A percentile compares a stretch with the other conserved stretches of the same genome.
These are phyloP conservation scores for Dallia pectoralis DNA, from an alignment of 2,797 vertebrate genomes.

Conservation along the genomic window DNA sequence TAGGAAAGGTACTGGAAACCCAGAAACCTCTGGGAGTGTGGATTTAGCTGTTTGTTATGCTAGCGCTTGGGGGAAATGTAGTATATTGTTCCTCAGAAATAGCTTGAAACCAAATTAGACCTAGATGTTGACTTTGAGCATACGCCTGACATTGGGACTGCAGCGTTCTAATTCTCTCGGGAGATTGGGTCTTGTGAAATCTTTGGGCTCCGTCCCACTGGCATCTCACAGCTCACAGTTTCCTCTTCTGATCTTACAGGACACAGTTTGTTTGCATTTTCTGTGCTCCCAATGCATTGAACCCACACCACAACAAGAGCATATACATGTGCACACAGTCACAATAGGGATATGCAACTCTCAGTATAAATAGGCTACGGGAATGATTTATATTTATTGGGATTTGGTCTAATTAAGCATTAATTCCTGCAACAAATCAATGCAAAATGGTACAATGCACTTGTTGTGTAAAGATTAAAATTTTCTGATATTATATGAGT, in stretches of 20 bases:
- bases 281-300: background rate
- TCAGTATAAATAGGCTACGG: too few relatives aligned
- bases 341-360: too few relatives aligned
- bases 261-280: constrained; percentile 22
- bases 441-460: too few relatives aligned
- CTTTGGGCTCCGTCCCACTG: background rate
- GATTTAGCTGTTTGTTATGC: background rate
- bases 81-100: background rate
- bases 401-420: too few relatives aligned
- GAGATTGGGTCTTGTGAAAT: background rate
- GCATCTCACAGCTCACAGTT: constrained; percentile 44
- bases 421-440: too few relatives aligned
- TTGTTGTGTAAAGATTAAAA: too few relatives aligned
- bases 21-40: too few relatives aligned
- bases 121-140: background rate
- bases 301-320: too few relatives aligned
- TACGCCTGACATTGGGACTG: background rate
- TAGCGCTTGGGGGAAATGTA: background rate
- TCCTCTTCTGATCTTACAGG: constrained; percentile 31
- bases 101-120: background rate
- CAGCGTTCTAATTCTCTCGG: background rate
- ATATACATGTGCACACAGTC: too few relatives aligned
- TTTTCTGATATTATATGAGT: too few relatives aligned
- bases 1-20: too few relatives aligned
- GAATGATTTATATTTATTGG: too few relatives aligned